Base-by-base conservation (phyloP, 2,797 vertebrate genomes). In the Heterohyrax brucei region DNA sequence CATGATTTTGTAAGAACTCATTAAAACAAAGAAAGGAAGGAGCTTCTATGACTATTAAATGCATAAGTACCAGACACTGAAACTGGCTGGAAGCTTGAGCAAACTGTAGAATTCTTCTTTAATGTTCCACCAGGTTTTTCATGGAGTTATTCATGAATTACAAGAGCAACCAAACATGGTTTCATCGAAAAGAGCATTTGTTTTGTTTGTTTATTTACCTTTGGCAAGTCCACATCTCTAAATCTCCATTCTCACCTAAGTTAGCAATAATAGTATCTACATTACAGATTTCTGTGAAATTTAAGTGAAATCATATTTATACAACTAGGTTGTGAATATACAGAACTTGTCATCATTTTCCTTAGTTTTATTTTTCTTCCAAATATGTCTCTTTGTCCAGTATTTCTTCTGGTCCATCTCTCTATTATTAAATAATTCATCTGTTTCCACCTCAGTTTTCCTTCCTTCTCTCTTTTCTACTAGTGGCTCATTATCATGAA, bases 181-280 rank as follows among this genome's bases (percentile, higher is more conserved):
- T 86, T 53, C 30, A 10, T 72, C 73, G 18, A 80, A 88, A 83
- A 86, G 39, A 30, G 33, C 39, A 79, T 10, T 79, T 26, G 7
- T 28, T 95, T 66, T 26, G 78, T 94, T 86, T 95, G 77, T n/a
- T 82, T 62, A 39, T 28, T 91, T 81, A 39, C 21, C 46, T 87
- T 82, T 88, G 59, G 13, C 26, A 76, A 95, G 77, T 88, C 30
- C 24, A n/a, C 56, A 80, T 80, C 28, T 56, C 33, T 53, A n/a
- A 77, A 75, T 81, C 61, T 91, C 24, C 16, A n/a, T 79, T 62
- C 46, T 76, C 9, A 64, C 9, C 30, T 48, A 83, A 64, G 59
- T 1, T 77, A 28, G 28, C 3, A 87, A 68, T 56, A 73, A 87
- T 82, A 73, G 1, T 6, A 83, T 66, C 6, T 87, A 13, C 26